Evolutionary conservation across 2,113 vertebrate genomes (phyloP), one percentile per base, ranked within the genome.

Genomic region (Girardinichthys multiradiatus): DNA sequence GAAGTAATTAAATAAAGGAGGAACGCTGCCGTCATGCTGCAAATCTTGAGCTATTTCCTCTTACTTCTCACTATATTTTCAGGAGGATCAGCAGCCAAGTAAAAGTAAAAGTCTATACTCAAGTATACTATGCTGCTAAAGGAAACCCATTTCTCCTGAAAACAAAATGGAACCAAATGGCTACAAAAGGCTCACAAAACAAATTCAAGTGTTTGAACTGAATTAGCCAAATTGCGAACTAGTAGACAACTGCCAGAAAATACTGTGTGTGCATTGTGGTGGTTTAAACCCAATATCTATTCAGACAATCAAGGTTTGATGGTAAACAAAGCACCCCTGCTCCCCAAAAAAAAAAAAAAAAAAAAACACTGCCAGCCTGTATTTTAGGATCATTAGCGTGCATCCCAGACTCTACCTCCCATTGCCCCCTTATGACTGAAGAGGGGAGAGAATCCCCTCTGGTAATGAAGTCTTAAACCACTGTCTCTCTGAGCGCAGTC

Each of bases 1-100:
- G 85, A 88, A 91, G 88, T 90, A 87, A 91, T 91, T 91, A 88
- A 89, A 88, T 84, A 81, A 54, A 86, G 75, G 42, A 86, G 80
- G 65, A 72, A 76, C 24, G 48, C 64, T 63, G 77, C 75, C 0
- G 57, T 81, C 78, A 64, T 74, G 74, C 84, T 14, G 68, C 76
- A 83, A 57, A 80, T 83, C 70, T 76, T 72, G 81, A 88, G 82
- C 72, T 28, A 87, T 84, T 89, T 85, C 81, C 83, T 82, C 85
- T 63, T 51, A 63, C 65, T 83, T 74, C 76, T 88, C 63, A 72
- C 86, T 82, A 79, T 79, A 81, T 70, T 76, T 85, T 69, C 70
- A 78, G 86, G 64, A 17, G 57, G 85, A 87, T 90, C 89, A 87
- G 74, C 60, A 61, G 73, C 69, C 74, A 73, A n/a, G n/a, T n/a